A percentile compares a stretch with the other conserved stretches of the same genome.
Evolutionary conservation across 2,888 invertebrate genomes (phyloP).

Genomic region (Gerosis bhagava): DNA sequence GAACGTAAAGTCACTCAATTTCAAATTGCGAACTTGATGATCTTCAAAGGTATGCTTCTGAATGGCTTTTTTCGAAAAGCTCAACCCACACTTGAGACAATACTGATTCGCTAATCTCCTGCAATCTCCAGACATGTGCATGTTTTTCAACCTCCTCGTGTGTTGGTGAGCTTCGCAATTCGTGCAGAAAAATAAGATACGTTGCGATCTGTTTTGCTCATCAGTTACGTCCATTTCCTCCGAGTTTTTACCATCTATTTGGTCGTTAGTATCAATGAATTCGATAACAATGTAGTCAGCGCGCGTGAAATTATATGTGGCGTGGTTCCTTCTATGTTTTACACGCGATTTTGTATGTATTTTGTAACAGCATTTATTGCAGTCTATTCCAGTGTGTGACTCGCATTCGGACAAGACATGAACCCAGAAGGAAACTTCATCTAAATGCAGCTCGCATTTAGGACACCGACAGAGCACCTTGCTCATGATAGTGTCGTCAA

Average conservation of each 20-base stretch:
- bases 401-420: constrained; percentile 36
- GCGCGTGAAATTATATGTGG: neutral
- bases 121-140: constrained; percentile 1
- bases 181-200: constrained; percentile 29
- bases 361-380: constrained; percentile 38
- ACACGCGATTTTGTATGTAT: constrained; percentile 24
- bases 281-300: constrained; percentile 12
- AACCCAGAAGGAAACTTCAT: constrained; percentile 38
- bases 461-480: constrained; percentile 44
- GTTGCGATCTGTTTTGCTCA: no score
- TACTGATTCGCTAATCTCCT: no score
- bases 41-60: constrained; percentile 32
- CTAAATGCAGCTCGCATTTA: constrained; percentile 44
- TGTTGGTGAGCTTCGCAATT: constrained; percentile 32
- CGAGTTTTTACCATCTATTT: no score
- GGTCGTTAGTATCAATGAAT: constrained; percentile 1
- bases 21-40: constrained; percentile 24
- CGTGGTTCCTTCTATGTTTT: constrained; percentile 36
- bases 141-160: neutral
- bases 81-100: constrained; percentile 30
- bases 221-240: no score
- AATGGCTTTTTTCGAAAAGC: constrained; percentile 19
- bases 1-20: constrained; percentile 41
- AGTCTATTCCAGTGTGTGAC: constrained; percentile 23
- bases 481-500: constrained; percentile 34